These are phyloP conservation scores for Isoperla grammatica DNA, from an alignment of 2,888 invertebrate genomes.

Conservation along the genomic window DNA sequence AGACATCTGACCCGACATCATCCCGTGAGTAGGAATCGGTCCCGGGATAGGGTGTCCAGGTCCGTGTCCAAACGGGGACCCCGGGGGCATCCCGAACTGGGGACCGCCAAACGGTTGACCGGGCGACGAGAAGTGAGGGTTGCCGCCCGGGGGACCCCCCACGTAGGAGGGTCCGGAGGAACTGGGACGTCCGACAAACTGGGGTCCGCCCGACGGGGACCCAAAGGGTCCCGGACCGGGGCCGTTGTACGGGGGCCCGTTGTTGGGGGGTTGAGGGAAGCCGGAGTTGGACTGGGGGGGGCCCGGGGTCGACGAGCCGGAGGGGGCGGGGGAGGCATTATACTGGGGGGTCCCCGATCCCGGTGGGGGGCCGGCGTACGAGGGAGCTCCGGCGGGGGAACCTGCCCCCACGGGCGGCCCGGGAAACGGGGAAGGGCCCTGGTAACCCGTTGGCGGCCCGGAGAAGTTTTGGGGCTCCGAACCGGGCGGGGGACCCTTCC, in stretches of 20 bases:
- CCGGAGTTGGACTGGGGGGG: constrained; percentile 51
- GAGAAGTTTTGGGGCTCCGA: constrained; percentile 57
- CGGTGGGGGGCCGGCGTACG: constrained; percentile 61
- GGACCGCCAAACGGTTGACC: constrained; percentile 58
- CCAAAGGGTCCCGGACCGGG: constrained; percentile 63
- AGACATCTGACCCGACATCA: constrained; percentile 55
- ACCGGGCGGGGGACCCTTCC: constrained; percentile 71
- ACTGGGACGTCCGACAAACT: constrained; percentile 58
- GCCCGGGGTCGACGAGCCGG: constrained; percentile 75
- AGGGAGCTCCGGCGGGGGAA: constrained; percentile 66
- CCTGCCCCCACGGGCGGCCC: constrained; percentile 67
- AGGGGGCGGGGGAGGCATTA: constrained; percentile 80
- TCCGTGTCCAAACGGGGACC: constrained; percentile 64
- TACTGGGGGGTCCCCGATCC: constrained; percentile 76
- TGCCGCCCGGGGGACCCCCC: constrained; percentile 53
- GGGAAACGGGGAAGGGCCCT: constrained; percentile 53
- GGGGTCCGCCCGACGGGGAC: constrained; percentile 61
- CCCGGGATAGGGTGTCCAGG: constrained; percentile 55
- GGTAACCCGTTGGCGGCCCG: constrained; percentile 52
- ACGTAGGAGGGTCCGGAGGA: constrained; percentile 40
- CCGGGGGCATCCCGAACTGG: constrained; percentile 64
- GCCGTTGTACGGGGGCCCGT: constrained; percentile 61
- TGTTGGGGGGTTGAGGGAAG: constrained; percentile 45
- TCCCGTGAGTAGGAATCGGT: constrained; percentile 56
- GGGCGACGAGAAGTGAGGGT: constrained; percentile 60